Conservation (phyloP, 2,797 vertebrate species). For the Falco berigora region DNA sequence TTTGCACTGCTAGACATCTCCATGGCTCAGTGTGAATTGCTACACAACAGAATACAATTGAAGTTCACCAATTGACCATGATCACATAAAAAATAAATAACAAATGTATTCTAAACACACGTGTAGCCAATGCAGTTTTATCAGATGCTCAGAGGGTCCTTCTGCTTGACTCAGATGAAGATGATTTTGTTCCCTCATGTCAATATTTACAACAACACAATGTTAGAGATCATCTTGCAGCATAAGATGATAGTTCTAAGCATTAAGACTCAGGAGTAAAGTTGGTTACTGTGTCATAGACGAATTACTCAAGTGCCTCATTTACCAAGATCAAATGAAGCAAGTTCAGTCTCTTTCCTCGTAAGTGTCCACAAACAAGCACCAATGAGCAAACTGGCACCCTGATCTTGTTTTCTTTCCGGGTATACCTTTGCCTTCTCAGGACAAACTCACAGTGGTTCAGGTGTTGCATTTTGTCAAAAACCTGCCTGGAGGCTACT, state of each 20-base stretch:
- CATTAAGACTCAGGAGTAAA: not conserved
- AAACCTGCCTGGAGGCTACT: not conserved
- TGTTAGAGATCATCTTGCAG: not conserved
- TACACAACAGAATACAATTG: not conserved
- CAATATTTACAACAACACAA: not conserved
- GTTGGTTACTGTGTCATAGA: not conserved
- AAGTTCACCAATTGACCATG: conserved; percentile 1
- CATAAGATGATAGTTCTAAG: not conserved
- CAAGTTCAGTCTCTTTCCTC: not conserved
- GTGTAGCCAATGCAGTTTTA: not conserved
- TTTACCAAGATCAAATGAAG: not conserved
- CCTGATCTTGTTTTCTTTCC: not conserved
- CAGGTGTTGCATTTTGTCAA: not conserved
- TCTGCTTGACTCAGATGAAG: not conserved
- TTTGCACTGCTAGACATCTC: not conserved
- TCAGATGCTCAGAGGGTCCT: not conserved
- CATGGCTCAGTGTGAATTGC: not conserved
- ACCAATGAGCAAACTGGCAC: not conserved
- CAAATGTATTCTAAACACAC: not conserved
- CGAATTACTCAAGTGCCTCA: not conserved
- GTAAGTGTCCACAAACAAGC: not conserved
- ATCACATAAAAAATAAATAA: not conserved
- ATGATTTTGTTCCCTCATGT: not conserved
- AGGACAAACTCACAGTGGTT: not conserved
- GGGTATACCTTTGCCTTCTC: not conserved